These are phyloP conservation scores for Zoanthus solanderi DNA, from an alignment of 92 coral and sea anemone genomes.

Conservation along the genomic window DNA sequence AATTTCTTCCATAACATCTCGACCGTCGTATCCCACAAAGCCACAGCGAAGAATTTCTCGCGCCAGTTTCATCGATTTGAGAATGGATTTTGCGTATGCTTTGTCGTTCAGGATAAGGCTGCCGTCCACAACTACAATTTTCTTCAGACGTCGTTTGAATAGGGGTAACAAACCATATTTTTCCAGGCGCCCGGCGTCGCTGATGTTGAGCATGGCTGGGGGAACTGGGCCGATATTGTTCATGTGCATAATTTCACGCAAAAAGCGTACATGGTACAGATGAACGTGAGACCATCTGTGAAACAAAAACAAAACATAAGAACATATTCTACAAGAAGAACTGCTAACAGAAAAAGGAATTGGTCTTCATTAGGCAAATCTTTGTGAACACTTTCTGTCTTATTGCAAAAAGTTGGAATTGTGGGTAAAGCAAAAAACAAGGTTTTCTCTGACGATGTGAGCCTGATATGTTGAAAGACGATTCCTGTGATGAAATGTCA, in stretches of 20 bases:
- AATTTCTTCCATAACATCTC: slow-evolving; percentile 83
- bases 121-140: slow-evolving; percentile 83
- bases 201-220: slow-evolving; percentile 81
- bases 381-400: no score
- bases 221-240: slow-evolving; percentile 85
- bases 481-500: no score
- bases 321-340: not conserved
- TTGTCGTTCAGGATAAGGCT: slow-evolving; percentile 71
- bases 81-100: slow-evolving; percentile 66
- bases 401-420: no score
- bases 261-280: slow-evolving; percentile 82
- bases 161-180: slow-evolving; percentile 82
- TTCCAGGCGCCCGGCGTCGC: slow-evolving; percentile 91
- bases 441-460: no score
- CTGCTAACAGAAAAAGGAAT: no score
- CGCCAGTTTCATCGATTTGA: slow-evolving; percentile 78
- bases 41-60: slow-evolving; percentile 76
- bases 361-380: no score
- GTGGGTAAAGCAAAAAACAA: no score
- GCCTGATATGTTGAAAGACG: no score
- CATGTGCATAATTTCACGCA: slow-evolving; percentile 77
- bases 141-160: slow-evolving; percentile 75
- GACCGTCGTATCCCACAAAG: slow-evolving; percentile 79
- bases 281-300: slow-evolving; percentile 87
- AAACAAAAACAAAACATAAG: not conserved